phyloP scores from a whole-genome alignment of 2,888 invertebrate genomes.

The Agrotis ipsilon region DNA sequence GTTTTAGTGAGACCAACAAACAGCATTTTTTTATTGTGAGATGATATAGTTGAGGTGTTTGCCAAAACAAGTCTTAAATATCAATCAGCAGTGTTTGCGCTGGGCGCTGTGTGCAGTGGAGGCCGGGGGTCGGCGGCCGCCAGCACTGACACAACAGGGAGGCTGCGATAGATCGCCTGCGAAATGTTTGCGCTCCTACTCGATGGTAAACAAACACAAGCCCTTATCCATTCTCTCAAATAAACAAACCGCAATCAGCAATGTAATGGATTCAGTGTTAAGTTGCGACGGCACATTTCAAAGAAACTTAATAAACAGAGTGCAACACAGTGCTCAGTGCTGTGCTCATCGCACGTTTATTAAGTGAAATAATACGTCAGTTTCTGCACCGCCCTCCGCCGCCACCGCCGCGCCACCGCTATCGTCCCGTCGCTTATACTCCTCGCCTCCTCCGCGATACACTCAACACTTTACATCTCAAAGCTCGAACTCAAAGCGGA shows the following conservation, averaged over 20 bases:
- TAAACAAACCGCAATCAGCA: not conserved
- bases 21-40: not conserved
- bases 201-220: conserved; percentile 11
- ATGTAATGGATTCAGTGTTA: not conserved
- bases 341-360: not conserved
- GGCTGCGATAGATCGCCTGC: not conserved
- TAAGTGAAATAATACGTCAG: conserved; percentile 2
- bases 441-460: no score
- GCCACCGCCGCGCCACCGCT: no score
- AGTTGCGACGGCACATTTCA: not conserved
- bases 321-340: not conserved
- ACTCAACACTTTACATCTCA: conserved; percentile 15
- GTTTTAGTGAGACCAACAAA: no score
- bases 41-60: not conserved
- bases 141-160: not conserved
- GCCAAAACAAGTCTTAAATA: not conserved
- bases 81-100: not conserved
- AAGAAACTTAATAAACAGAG: not conserved
- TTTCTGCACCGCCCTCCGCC: not conserved
- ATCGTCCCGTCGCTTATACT: no score
- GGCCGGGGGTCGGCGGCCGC: no score
- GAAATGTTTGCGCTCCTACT: not conserved
- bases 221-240: not conserved
- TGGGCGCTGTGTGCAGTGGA: not conserved
- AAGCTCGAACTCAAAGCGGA: conserved; percentile 6